Percentiles rank a stretch among this genome's conserved stretches.
These are phyloP conservation scores for Parapsyche elsis DNA, from an alignment of 1,140 invertebrate species.

Conservation along the genomic window DNA sequence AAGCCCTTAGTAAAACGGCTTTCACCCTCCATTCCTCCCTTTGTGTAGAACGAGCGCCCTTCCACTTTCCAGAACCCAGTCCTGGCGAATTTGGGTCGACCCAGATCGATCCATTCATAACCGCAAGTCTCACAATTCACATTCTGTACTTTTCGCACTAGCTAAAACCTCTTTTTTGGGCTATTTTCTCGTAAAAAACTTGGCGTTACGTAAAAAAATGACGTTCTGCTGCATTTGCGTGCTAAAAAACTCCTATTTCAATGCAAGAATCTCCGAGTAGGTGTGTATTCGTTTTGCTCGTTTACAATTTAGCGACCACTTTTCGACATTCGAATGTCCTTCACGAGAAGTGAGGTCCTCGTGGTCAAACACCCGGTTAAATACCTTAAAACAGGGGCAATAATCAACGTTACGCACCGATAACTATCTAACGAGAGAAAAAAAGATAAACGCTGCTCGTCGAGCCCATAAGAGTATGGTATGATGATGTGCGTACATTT, in stretches of 20 bases:
- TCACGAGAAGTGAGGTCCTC: constrained; percentile 5
- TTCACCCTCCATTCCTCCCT: not conserved
- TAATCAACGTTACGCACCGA: constrained; percentile 14
- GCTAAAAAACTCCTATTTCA: not conserved
- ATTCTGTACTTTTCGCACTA: too few relatives aligned
- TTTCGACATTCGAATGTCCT: constrained; percentile 10
- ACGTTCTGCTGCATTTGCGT: not conserved
- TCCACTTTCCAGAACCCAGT: not conserved
- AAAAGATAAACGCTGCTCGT: not conserved
- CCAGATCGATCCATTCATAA: constrained; percentile 1
- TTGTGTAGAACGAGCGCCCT: not conserved
- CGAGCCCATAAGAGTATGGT: too few relatives aligned
- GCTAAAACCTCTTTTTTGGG: too few relatives aligned
- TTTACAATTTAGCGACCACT: not conserved
- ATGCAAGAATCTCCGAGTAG: not conserved
- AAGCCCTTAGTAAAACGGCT: not conserved
- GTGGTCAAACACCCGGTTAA: constrained; percentile 29
- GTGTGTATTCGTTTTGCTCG: not conserved
- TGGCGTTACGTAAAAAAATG: not conserved
- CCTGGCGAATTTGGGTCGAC: constrained; percentile 22
- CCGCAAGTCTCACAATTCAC: not conserved
- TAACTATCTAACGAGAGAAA: not conserved
- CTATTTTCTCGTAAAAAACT: too few relatives aligned
- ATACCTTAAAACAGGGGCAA: constrained; percentile 4
- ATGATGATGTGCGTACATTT: too few relatives aligned